Conservation (phyloP, 2,888 invertebrate genomes). For the Crocallis elinguaria region DNA sequence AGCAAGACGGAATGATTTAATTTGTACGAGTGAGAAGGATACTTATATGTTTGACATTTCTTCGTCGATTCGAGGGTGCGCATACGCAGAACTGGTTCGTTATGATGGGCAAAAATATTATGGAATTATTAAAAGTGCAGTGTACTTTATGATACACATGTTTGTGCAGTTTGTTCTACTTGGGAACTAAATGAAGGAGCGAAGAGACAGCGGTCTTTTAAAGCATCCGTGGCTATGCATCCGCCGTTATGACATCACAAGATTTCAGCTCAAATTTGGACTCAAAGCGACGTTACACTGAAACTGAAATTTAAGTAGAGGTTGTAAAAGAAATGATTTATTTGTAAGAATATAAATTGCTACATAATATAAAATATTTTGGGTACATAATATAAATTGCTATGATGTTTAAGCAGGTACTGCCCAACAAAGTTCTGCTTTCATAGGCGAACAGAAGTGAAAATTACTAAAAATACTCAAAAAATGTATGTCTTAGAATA, state of each 20-base stretch:
- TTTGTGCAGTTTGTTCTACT: slow-evolving; percentile 17
- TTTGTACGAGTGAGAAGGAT: slow-evolving; percentile 44
- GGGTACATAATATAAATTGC: too few species aligned
- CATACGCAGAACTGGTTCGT: slow-evolving; percentile 63
- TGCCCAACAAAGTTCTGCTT: too few species aligned
- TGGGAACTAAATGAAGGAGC: slow-evolving; percentile 7
- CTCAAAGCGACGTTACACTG: too few species aligned
- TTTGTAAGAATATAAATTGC: too few species aligned
- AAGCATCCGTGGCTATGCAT: background rate
- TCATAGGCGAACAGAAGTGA: too few species aligned
- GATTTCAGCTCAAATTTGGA: too few species aligned
- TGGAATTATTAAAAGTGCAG: slow-evolving; percentile 37
- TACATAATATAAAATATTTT: too few species aligned
- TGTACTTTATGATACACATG: slow-evolving; percentile 16
- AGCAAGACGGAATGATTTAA: slow-evolving; percentile 37
- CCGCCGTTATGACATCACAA: slow-evolving; percentile 1
- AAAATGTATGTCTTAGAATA: too few species aligned
- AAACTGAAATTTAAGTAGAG: too few species aligned
- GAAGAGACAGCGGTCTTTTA: slow-evolving; percentile 11
- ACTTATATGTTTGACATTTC: slow-evolving; percentile 38
- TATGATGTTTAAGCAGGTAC: too few species aligned
- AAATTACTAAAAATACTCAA: too few species aligned
- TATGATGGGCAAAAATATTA: slow-evolving; percentile 39
- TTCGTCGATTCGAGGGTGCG: slow-evolving; percentile 43
- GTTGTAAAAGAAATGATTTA: too few species aligned